These are phyloP conservation scores for Tetragnatha versicolor DNA, from an alignment of 1,140 invertebrate species.

Conservation along the genomic window DNA sequence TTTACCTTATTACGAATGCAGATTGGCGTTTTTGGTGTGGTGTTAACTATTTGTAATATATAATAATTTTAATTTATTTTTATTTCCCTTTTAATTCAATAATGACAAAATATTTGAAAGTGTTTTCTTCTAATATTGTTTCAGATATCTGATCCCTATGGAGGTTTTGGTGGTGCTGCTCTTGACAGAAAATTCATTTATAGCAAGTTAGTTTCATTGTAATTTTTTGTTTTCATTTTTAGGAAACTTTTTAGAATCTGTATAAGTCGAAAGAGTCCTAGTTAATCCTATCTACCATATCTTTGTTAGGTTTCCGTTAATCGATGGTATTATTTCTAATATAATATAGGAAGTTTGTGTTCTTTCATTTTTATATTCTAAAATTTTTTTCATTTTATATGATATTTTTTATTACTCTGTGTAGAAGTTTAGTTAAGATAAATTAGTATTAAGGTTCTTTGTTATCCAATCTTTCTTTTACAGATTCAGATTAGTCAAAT, in stretches of 20 bases:
- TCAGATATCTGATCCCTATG: constrained; percentile 58
- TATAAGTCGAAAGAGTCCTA: too few species aligned
- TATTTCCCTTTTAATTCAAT: too few species aligned
- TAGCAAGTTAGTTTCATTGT: constrained; percentile 70
- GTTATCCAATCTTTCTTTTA: background rate
- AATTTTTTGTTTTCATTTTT: background rate
- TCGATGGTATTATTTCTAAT: too few species aligned
- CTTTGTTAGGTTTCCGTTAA: too few species aligned
- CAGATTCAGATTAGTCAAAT: constrained; percentile 77
- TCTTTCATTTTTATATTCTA: background rate
- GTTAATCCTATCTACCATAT: too few species aligned
- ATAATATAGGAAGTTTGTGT: background rate
- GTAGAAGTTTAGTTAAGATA: background rate
- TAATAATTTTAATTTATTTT: too few species aligned
- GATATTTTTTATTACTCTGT: background rate
- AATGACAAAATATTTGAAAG: background rate
- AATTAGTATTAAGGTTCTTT: too few species aligned
- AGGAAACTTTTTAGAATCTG: background rate
- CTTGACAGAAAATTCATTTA: constrained; percentile 84
- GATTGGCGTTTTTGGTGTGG: too few species aligned
- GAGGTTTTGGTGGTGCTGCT: constrained; percentile 67
- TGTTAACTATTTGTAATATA: too few species aligned
- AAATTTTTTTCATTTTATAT: background rate
- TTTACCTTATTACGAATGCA: too few species aligned
- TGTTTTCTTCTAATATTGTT: background rate